Evolutionary conservation across 2,113 vertebrate genomes (phyloP).

Genomic region (Labeo rohita): DNA sequence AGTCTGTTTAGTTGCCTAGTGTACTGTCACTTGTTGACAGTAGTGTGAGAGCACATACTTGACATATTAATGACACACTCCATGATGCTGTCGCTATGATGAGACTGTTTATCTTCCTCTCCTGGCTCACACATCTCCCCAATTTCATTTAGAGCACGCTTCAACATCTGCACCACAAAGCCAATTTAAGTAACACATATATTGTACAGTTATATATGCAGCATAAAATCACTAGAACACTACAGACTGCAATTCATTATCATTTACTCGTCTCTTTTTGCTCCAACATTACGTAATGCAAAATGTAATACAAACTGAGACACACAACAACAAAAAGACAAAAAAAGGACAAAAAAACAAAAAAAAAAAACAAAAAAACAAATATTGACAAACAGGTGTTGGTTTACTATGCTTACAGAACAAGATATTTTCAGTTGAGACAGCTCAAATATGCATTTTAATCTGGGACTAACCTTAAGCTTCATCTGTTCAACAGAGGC

Average conservation of each 20-base stretch:
- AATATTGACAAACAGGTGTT: neutral
- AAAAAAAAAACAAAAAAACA: neutral
- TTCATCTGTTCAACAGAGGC: too few species aligned
- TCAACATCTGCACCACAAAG: conserved; percentile 82
- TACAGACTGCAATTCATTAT: neutral
- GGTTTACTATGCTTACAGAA: neutral
- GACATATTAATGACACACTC: conserved; percentile 77
- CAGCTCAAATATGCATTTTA: too few species aligned
- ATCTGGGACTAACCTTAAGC: too few species aligned
- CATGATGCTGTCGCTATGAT: conserved; percentile 85
- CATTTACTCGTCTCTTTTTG: neutral
- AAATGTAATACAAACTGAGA: neutral
- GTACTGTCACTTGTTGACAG: neutral
- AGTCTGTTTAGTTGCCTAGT: neutral
- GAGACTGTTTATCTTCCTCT: conserved; percentile 82
- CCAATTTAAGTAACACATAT: neutral
- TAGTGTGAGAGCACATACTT: neutral
- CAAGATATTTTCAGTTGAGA: too few species aligned
- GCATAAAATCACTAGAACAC: neutral
- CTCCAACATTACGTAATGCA: neutral
- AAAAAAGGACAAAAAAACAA: neutral
- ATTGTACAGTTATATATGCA: neutral
- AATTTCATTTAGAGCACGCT: conserved; percentile 78
- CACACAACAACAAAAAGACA: neutral
- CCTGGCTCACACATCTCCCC: conserved; percentile 58